Percentiles rank a stretch among this genome's conserved stretches.
These are phyloP conservation scores for Manis javanica DNA, from an alignment of 2,797 vertebrate genomes.

Conservation along the genomic window DNA sequence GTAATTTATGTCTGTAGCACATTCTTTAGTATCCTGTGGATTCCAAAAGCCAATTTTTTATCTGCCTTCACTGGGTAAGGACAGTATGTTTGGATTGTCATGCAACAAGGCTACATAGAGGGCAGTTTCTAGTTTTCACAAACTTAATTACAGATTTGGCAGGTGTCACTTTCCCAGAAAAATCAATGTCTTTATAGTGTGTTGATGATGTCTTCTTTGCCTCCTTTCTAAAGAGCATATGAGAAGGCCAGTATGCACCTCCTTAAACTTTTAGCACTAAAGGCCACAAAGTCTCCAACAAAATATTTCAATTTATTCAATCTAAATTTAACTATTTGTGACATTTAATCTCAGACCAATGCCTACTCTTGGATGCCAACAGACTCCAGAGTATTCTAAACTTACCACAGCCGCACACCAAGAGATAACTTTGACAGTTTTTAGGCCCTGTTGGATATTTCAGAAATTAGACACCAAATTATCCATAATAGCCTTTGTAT, in stretches of 20 bases:
- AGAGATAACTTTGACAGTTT: neutral
- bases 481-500: neutral
- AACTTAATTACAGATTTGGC: neutral
- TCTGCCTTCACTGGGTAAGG: neutral
- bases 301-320: neutral
- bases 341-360: neutral
- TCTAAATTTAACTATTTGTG: neutral
- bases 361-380: neutral
- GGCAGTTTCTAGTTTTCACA: neutral
- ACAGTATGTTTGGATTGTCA: neutral
- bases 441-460: neutral
- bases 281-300: neutral
- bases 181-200: neutral
- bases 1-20: neutral
- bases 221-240: neutral
- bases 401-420: neutral
- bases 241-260: neutral
- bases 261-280: neutral
- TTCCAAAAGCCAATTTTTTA: neutral
- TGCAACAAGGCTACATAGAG: neutral
- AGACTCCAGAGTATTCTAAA: neutral
- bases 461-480: neutral
- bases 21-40: neutral
- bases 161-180: neutral
- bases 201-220: neutral